Base-by-base conservation (phyloP, 2,113 vertebrate genomes). In the Catharus fuscescens region DNA sequence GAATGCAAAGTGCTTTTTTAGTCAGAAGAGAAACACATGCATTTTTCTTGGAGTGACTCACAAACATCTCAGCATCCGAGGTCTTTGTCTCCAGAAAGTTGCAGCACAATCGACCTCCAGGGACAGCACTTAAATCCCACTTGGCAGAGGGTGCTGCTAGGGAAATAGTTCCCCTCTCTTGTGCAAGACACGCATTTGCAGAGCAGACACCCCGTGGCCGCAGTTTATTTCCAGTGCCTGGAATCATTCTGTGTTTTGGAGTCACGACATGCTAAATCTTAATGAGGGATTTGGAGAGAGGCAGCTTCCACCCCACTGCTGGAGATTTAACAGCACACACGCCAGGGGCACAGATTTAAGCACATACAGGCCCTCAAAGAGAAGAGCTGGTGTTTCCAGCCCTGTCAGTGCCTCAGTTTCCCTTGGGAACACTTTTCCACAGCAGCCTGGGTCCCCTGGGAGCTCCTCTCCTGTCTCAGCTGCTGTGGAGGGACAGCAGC, bases 21-120 rank as follows among this genome's bases (percentile, higher is more conserved):
- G 44, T 31, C 4, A 2, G 78, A 77, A 59, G 54, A 73, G 72
- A 84, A 84, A 34, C 61, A 19, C 36, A 9, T 1, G 6, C 50
- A n/a, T 19, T 57, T 84, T 72, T 64, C 84, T 76, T n/a, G 69
- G 24, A 47, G 57, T 91, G 89, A 88, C 74, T 95, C 91, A 74
- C 16, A 76, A 78, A 60, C 62, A 3, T 71, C 56, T 36, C 1
- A 31, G 53, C 50, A 34, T 66, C 60, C 2, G 3, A 57, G 80
- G 31, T 3, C 78, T 87, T 77, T 80, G 80, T 91, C 87, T 94
- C 67, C 85, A 66, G 62, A 88, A 90, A 78, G 81, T 71, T 14
- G 1, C 67, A 40, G 5, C 47, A 20, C 50, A 59, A 42, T 88
- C 62, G 12, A 11, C 87, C 87, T 72, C 19, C 5, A 53, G 93